A percentile compares a stretch with the other conserved stretches of the same genome.
Evolutionary conservation across 92 coral and sea anemone genomes (phyloP).

Genomic region (Parazoanthus swiftii): DNA sequence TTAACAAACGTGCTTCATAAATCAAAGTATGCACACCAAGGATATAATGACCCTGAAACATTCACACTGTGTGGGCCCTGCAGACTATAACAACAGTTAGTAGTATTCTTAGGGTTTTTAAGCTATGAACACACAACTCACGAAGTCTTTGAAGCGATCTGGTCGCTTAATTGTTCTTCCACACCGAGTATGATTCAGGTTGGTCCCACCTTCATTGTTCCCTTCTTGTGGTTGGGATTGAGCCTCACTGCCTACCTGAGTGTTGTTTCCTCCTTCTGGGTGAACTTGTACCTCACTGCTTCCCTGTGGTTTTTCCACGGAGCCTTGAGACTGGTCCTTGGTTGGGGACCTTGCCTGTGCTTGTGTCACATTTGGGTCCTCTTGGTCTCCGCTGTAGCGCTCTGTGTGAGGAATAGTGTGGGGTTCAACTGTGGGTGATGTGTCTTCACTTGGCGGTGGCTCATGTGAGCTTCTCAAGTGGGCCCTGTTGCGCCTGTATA

Average conservation of each 20-base stretch:
- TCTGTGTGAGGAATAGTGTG: background rate
- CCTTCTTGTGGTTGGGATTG: background rate
- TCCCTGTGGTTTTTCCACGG: background rate
- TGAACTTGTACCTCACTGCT: background rate
- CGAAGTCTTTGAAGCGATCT: slow-evolving; percentile 19
- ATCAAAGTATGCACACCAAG: slow-evolving; percentile 4
- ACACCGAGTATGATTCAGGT: background rate
- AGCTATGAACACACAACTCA: background rate
- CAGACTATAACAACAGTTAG: slow-evolving; percentile 1
- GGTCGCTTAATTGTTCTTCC: slow-evolving; percentile 7
- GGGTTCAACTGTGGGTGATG: background rate
- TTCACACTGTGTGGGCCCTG: slow-evolving; percentile 11
- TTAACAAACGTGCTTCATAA: slow-evolving; percentile 2
- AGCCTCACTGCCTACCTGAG: background rate
- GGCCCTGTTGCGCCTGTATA: slow-evolving; percentile 44
- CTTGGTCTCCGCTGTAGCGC: background rate
- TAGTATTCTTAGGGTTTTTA: background rate
- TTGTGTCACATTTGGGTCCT: background rate
- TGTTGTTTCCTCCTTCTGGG: background rate
- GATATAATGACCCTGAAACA: background rate
- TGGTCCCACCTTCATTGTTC: slow-evolving; percentile 21
- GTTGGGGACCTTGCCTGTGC: background rate
- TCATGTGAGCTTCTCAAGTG: slow-evolving; percentile 35
- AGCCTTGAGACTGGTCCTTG: background rate
- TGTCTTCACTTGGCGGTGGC: background rate